Base-by-base conservation (phyloP, 2,797 vertebrate species). In the Macropus fuliginosus region DNA sequence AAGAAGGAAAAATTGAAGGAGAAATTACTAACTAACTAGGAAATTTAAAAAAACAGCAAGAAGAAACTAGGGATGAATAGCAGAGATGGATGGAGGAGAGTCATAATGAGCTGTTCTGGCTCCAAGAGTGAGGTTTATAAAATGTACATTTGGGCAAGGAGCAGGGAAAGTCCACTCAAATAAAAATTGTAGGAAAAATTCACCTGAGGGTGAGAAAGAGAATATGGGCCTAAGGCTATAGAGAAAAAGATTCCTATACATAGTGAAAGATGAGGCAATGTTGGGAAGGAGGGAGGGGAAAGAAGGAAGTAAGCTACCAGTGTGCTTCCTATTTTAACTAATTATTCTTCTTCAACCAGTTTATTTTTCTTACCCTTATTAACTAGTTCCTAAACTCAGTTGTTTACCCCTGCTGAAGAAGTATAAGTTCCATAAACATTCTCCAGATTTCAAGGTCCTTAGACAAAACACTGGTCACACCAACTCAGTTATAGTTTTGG, bases 151-250 rank as follows among this genome's bases (percentile, higher is more conserved):
- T 74, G 34, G 34, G 13, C 34, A 74, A 74, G 16, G 62, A 74
- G 14, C 34, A n/a, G 34, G 16, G 34, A 74, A 74, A 28, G 34
- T 40, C 62, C 62, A 74, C 34, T 74, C 62, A 74, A 66, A 66
- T 34, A 66, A 66, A 74, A 94, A 95, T 52, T 55, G 57, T 92
- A 90, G 92, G 50, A n/a, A 52, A 92, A 94, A 93, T 2, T 21
- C 12, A 91, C 93, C 46, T 9, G 28, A 50, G 92, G 29, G 93
- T 93, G 62, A 13, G 1, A 56, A 8, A 93, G 55, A 28, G 57
- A 81, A 21, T 66, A 93, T 96, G 34, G 62, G 34, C 16, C 62
- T n/a, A 74, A 66, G 34, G 34, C 34, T 14, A 62, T 34, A 18
- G 62, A 74, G 62, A 66, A 66, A 66, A 18, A 16, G 14, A 62